Conservation (phyloP, 2,797 vertebrate genomes). For the Bovichtus variegatus region DNA sequence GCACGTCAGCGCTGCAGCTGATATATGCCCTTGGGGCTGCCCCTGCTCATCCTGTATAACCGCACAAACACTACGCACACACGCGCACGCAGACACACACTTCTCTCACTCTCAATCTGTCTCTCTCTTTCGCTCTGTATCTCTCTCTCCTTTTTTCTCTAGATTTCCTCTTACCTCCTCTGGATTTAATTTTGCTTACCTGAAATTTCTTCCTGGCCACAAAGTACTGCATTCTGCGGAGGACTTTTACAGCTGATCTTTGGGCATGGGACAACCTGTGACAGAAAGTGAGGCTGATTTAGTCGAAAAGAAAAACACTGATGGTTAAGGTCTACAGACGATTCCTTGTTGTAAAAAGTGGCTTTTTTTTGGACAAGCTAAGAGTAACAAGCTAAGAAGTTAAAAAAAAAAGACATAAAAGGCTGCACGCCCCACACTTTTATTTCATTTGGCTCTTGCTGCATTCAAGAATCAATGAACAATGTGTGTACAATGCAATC, state of each 20-base stretch:
- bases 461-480: conserved; percentile 20
- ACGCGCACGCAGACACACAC: conserved; percentile 8
- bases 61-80: conserved; percentile 17
- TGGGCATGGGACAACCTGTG: conserved; percentile 90
- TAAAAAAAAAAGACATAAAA: not conserved
- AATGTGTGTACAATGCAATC: conserved; percentile 14
- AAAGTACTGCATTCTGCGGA: conserved; percentile 93
- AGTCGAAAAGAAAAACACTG: conserved; percentile 12
- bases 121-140: conserved; percentile 37
- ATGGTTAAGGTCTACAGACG: conserved; percentile 9
- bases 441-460: conserved; percentile 4
- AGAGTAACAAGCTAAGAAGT: too few relatives aligned
- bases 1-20: conserved; percentile 48
- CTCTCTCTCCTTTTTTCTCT: not conserved
- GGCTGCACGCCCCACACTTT: not conserved
- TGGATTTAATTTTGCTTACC: conserved; percentile 79
- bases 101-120: conserved; percentile 33
- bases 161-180: conserved; percentile 7
- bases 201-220: conserved; percentile 93
- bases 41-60: conserved; percentile 60
- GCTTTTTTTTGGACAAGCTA: conserved; percentile 21
- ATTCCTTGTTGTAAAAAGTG: conserved; percentile 27
- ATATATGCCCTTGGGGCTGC: conserved; percentile 48
- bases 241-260: conserved; percentile 89
- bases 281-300: conserved; percentile 45